Percentiles rank a stretch among this genome's conserved stretches.
These are phyloP conservation scores for Drosophila biarmipes DNA, from an alignment of 1,140 invertebrate species.

Conservation along the genomic window DNA sequence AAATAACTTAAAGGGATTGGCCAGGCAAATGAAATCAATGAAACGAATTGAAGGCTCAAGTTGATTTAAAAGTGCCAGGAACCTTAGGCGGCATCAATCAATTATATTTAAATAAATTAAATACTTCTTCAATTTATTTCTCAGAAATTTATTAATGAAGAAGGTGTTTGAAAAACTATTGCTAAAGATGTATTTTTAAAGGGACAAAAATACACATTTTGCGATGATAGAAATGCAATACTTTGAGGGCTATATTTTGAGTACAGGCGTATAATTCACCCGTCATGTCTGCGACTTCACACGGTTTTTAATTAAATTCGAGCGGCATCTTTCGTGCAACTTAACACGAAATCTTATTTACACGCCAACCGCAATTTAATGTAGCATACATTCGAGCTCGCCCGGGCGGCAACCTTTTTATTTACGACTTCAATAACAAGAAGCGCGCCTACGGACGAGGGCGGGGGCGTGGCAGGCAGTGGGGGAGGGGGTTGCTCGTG, in stretches of 20 bases:
- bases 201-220: no score
- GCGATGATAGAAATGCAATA: not conserved
- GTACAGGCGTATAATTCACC: not conserved
- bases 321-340: conserved; percentile 61
- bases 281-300: conserved; percentile 5
- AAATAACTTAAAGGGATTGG: conserved; percentile 34
- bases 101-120: no score
- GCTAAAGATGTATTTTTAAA: no score
- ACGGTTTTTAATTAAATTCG: conserved; percentile 72
- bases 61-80: not conserved
- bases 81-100: no score
- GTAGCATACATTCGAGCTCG: conserved; percentile 64
- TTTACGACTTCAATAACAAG: conserved; percentile 81
- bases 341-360: conserved; percentile 77
- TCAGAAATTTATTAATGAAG: no score
- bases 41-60: not conserved
- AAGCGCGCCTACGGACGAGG: conserved; percentile 32
- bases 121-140: no score
- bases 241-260: not conserved
- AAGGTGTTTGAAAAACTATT: no score
- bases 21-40: conserved; percentile 18
- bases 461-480: conserved; percentile 28
- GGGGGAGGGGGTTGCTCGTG: not conserved
- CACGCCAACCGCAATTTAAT: conserved; percentile 75
- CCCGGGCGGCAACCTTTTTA: conserved; percentile 60